phyloP scores from a whole-genome alignment of 2,113 vertebrate species.

The Shinisaurus crocodilurus region DNA sequence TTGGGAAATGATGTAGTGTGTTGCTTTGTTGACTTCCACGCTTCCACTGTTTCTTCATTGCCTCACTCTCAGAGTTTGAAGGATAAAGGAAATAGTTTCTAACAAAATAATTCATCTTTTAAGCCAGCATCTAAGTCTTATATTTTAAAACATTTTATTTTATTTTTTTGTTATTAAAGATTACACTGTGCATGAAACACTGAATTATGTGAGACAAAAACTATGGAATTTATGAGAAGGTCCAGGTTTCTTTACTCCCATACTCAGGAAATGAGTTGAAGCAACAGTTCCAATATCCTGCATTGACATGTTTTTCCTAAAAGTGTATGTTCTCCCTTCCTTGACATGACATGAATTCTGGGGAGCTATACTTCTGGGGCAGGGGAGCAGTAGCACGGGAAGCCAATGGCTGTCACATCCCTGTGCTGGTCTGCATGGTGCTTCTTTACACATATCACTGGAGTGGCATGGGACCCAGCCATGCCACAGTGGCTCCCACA shows the following conservation, averaged over 20 bases:
- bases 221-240: constrained; percentile 57
- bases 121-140: constrained; percentile 61
- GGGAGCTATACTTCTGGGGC: constrained; percentile 38
- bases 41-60: constrained; percentile 70
- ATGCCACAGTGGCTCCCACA: not conserved
- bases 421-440: not conserved
- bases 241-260: constrained; percentile 72
- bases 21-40: constrained; percentile 65
- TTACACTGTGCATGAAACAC: constrained; percentile 70
- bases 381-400: not conserved
- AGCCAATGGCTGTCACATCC: not conserved
- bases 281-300: not conserved
- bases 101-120: constrained; percentile 57
- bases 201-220: constrained; percentile 46
- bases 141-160: constrained; percentile 67
- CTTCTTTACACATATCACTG: not conserved
- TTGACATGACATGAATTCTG: constrained; percentile 17
- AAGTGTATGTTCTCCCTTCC: constrained; percentile 33
- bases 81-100: constrained; percentile 67
- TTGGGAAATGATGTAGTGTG: constrained; percentile 71
- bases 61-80: constrained; percentile 62
- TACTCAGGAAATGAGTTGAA: constrained; percentile 48
- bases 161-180: constrained; percentile 64
- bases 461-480: not conserved
- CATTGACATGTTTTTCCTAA: constrained; percentile 10